Evolutionary conservation across 2,797 vertebrate genomes (phyloP).

Genomic region (Ceryle rudis): DNA sequence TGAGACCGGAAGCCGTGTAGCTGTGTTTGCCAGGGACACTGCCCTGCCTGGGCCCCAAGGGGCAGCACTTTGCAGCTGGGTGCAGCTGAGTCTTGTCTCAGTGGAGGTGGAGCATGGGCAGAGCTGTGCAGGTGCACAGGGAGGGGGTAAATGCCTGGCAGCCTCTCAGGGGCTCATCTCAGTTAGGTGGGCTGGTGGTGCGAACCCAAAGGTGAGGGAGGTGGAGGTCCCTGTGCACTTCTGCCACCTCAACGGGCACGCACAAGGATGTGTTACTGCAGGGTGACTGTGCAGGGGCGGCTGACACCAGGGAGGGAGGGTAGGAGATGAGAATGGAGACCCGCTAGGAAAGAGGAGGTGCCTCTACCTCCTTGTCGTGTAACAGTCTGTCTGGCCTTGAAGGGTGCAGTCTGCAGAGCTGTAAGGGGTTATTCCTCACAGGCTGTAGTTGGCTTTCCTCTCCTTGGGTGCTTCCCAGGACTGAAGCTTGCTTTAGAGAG

Average conservation of each 20-base stretch:
- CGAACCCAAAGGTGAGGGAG: not conserved
- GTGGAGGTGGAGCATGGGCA: not conserved
- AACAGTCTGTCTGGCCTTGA: not conserved
- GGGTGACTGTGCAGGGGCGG: rapidly evolving
- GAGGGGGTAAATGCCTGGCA: not conserved
- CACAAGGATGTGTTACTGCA: not conserved
- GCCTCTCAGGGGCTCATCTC: not conserved
- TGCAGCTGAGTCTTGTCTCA: rapidly evolving
- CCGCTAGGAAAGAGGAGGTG: not conserved
- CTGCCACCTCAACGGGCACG: rapidly evolving
- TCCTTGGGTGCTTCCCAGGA: not conserved
- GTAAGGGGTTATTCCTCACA: rapidly evolving
- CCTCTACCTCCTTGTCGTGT: not conserved
- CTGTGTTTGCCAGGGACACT: rapidly evolving
- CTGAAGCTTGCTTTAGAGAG: not conserved
- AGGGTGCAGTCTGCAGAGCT: not conserved
- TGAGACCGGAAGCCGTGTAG: not conserved
- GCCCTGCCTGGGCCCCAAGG: rapidly evolving
- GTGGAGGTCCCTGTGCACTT: not conserved
- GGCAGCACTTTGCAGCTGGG: not conserved
- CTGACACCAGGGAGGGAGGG: not conserved
- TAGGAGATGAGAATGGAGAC: not conserved
- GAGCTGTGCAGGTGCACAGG: not conserved
- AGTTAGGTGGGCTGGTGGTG: not conserved
- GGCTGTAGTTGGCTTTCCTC: not conserved